Conservation (phyloP, 37 sponge, comb jelly and placozoan genomes). For the Bolinopsis microptera region DNA sequence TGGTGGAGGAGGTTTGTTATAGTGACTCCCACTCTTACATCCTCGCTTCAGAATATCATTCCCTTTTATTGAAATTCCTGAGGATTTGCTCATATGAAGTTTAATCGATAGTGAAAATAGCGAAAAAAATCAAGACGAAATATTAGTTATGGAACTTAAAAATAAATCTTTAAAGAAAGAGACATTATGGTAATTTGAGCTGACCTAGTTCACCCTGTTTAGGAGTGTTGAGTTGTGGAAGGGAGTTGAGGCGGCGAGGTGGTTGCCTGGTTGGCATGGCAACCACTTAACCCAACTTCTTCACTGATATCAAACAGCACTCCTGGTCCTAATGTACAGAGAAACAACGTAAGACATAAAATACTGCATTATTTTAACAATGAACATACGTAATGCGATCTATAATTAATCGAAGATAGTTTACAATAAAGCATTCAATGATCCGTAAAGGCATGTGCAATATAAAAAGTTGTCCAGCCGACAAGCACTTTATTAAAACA, state of each 20-base stretch:
- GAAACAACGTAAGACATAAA: no score
- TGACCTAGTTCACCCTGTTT: slow-evolving; percentile 30
- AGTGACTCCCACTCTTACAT: not conserved
- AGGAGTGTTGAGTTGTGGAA: not conserved
- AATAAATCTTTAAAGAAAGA: no score
- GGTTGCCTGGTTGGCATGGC: slow-evolving; percentile 64
- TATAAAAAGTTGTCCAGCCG: not conserved
- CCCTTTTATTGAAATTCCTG: slow-evolving; percentile 50
- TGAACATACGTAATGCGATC: not conserved
- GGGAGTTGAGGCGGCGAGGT: slow-evolving; percentile 20
- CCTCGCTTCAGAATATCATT: slow-evolving; percentile 27
- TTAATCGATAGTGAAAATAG: no score
- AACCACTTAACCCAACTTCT: not conserved
- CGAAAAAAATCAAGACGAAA: no score
- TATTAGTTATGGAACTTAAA: no score
- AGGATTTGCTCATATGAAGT: not conserved
- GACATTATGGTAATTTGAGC: no score
- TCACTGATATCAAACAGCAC: not conserved
- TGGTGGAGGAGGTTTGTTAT: not conserved
- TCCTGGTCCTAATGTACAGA: no score
- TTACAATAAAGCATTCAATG: not conserved
- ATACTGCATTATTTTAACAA: not conserved
- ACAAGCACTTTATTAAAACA: not conserved
- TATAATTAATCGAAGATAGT: not conserved
- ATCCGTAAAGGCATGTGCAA: no score